These are phyloP conservation scores for Ivindomyrus marchei DNA, from an alignment of 2,113 vertebrate species.

Conservation along the genomic window DNA sequence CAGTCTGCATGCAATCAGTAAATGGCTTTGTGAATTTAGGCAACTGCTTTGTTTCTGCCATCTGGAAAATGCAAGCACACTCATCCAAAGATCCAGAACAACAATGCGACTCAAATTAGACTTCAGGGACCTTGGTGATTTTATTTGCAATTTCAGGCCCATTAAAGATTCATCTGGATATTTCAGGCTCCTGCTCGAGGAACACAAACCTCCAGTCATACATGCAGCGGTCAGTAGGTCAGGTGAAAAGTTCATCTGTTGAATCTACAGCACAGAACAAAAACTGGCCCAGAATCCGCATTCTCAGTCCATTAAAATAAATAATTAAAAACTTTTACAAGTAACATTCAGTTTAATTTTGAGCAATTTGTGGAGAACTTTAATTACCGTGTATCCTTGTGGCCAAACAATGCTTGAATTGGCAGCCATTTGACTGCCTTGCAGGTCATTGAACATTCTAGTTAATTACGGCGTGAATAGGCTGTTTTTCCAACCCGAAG, in stretches of 20 bases:
- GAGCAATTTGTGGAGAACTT: conserved; percentile 76
- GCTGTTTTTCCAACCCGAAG: conserved; percentile 82
- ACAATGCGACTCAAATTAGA: neutral
- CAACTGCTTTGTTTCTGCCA: neutral
- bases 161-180: conserved; percentile 4
- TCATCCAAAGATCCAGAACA: neutral
- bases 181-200: neutral
- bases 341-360: conserved; percentile 59
- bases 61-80: neutral
- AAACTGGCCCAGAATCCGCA: neutral
- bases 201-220: neutral
- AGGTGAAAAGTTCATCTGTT: neutral
- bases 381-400: conserved; percentile 81
- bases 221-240: neutral
- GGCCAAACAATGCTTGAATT: conserved; percentile 82
- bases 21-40: neutral
- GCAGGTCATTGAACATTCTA: conserved; percentile 85
- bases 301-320: neutral
- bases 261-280: neutral
- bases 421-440: conserved; percentile 83
- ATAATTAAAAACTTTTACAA: conserved; percentile 2
- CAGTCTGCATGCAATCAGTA: neutral
- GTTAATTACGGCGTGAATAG: conserved; percentile 88
- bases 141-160: neutral
- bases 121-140: neutral